Base-by-base conservation (phyloP, 2,797 vertebrate species). In the Xyrichtys novacula region DNA sequence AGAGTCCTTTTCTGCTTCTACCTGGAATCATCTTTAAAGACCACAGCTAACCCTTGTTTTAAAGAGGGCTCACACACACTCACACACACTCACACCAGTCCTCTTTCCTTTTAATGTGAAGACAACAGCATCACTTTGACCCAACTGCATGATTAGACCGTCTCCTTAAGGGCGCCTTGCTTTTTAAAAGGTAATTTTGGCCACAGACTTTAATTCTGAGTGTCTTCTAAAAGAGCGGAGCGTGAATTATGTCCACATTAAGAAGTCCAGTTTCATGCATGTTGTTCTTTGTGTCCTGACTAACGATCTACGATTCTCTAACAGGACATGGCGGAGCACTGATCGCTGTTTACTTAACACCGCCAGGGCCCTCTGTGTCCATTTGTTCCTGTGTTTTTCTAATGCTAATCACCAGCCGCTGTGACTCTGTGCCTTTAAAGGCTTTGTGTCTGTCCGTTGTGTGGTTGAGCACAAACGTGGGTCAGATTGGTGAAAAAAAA, bases 261-360 rank as follows among this genome's bases (percentile, higher is more conserved):
- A 58, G 25, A 57, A 39, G 29, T 56, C 10, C 10, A 43, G 22
- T 44, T 1, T 71, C 34, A 32, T 29, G n/a, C n/a, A n/a, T 14
- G 56, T 48, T 43, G n/a, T 34, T 14, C 19, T 36, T 7, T 6
- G 5, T 44, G 15, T 34, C 3, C 47, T 31, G 26, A 60, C 14
- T 5, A 38, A 23, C 15, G 8, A 22, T 42, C 60, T 28, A 39
- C 23, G 2, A 40, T 62, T 70, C 31, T 25, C 23, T 43, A 67
- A 74, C 22, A 36, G 44, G 38, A 23, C 50, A 14, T 34, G 12
- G 22, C 17, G 63, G 38, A 63, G 44, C 20, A 46, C 25, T 68
- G 60, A 62, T 17, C 11, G 36, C 5, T 6, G 38, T 39, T 14
- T 38, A 26, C 39, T 31, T 50, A 48, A 48, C 1, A 61, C 48